Evolutionary conservation across 1,140 invertebrate species (phyloP).

Genomic region (Drosophila guanche): DNA sequence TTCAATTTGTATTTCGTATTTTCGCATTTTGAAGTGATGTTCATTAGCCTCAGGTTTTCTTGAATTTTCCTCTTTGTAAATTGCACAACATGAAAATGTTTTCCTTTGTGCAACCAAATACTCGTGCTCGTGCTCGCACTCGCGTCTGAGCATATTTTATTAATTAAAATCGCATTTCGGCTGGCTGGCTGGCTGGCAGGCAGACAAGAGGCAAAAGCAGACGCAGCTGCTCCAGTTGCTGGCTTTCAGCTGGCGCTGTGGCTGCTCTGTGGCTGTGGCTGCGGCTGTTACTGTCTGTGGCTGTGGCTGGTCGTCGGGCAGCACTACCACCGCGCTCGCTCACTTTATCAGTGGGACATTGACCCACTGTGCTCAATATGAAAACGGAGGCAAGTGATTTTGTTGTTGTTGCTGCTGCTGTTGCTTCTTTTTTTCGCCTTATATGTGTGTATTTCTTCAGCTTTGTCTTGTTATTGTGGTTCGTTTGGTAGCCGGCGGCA

Average conservation of each 20-base stretch:
- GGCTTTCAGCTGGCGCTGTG: slow-evolving; percentile 33
- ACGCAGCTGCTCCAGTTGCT: slow-evolving; percentile 51
- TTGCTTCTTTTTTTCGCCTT: slow-evolving; percentile 43
- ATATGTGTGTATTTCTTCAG: slow-evolving; percentile 52
- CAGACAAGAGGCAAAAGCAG: slow-evolving; percentile 15
- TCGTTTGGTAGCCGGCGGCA: slow-evolving; percentile 47
- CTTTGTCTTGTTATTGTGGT: slow-evolving; percentile 52
- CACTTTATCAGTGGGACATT: slow-evolving; percentile 81
- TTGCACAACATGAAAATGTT: slow-evolving; percentile 52
- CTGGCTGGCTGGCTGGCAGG: slow-evolving; percentile 35
- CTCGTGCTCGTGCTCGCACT: slow-evolving; percentile 26
- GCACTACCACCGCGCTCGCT: slow-evolving; percentile 37
- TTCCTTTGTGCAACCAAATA: slow-evolving; percentile 75
- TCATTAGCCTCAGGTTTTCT: slow-evolving; percentile 61
- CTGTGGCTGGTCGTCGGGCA: background rate
- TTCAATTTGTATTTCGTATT: slow-evolving; percentile 31
- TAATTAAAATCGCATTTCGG: slow-evolving; percentile 79
- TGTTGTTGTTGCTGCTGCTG: slow-evolving; percentile 39
- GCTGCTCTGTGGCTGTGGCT: slow-evolving; percentile 26
- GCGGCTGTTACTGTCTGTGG: slow-evolving; percentile 26
- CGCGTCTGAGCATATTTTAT: slow-evolving; percentile 66
- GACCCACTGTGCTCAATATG: slow-evolving; percentile 80
- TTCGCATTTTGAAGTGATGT: slow-evolving; percentile 57
- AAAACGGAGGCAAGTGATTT: slow-evolving; percentile 77
- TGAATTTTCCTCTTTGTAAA: slow-evolving; percentile 1